Base-by-base conservation (phyloP, 2,888 invertebrate species). In the Rhingia campestris region DNA sequence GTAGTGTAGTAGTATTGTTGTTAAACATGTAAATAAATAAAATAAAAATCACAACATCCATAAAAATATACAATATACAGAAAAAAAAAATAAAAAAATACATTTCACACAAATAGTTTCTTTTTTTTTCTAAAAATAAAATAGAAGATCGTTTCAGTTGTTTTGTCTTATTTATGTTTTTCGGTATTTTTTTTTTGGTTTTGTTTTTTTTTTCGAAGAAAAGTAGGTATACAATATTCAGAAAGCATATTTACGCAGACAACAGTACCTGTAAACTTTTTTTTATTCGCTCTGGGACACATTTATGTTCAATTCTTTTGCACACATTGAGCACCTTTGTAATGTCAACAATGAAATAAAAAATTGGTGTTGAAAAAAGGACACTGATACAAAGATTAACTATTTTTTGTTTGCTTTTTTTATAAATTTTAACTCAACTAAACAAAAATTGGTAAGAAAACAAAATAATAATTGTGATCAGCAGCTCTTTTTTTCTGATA, bases 351-450 rank as follows among this genome's bases (percentile, higher is more conserved):
- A 86, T 79, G 75, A 82, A 81, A 75, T 56, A 74, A 59, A 76
- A 85, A 77, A 56, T 74, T 70, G 58, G 69, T 81, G 73, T 84
- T 63, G 59, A 80, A 87, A 86, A 88, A 89, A 88, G 87, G 87
- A 86, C 86, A 88, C 88, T 89, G 89, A 88, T 88, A 88, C 87
- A 88, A 88, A 86, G 87, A 87, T 87, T 87, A 86, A 87, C 86
- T 87, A 87, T 7, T 37, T 49, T 74, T 61, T 66, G 45, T 88
- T 88, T 87, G 87, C 87, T 88, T 88, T 87, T 86, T 87, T 88
- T 87, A 88, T 87, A 74, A 74, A 69, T 47, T 45, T 4, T 39
- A 85, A 74, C 32, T 69, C 49, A 75, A 81, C 66, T 54, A 73
- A 63, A 77, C 37, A 54, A 43, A 72, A 53, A 73, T 22, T 69